Evolutionary conservation across 2,113 vertebrate genomes (phyloP), one percentile per base, ranked within the genome.

Genomic region (Empidonax traillii): DNA sequence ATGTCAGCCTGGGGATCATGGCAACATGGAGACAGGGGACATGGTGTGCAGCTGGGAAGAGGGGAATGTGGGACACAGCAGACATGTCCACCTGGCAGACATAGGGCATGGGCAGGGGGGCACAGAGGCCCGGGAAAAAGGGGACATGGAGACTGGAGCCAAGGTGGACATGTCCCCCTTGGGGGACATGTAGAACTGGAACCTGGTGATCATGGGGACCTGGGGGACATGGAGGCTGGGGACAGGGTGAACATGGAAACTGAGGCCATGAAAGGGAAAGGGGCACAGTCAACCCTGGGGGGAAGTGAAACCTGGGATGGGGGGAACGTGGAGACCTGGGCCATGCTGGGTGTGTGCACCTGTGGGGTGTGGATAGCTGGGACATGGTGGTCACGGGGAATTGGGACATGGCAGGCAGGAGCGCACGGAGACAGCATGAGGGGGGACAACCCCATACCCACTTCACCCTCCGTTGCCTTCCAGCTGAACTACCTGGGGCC

Each of bases 401-500:
- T 2, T 4, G 35, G 11, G 16, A 41, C 6, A 2, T 1, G 17
- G 20, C 21, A 5, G 37, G 13, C 7, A 8, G 24, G 28, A 28
- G 35, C 1, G 7, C 27, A 19, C 5, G 17, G 37, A 63, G 18
- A 41, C 19, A 43, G 39, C 30, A 16, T 14, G 10, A 66, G 30
- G 43, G 30, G 62, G 20, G 9, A 13, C 33, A 47, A 20, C 24
- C 47, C 33, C 61, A 37, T 3, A 6, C 8, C 61, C 39, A 63
- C 8, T 13, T 41, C 37, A 30, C 37, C 61, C 8, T 41, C 39
- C 12, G 39, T 12, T 41, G 39, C 39, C 35, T 90, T 77, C 1
- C 91, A 99, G 99, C 98, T 99, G 95, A 99, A 99, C 85, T 99
- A 99, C 97, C 98, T 99, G 22, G 99, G 99, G 4, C 99, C 99